Base-by-base conservation (phyloP, 1,140 invertebrate genomes). In the Onthophagus taurus region DNA sequence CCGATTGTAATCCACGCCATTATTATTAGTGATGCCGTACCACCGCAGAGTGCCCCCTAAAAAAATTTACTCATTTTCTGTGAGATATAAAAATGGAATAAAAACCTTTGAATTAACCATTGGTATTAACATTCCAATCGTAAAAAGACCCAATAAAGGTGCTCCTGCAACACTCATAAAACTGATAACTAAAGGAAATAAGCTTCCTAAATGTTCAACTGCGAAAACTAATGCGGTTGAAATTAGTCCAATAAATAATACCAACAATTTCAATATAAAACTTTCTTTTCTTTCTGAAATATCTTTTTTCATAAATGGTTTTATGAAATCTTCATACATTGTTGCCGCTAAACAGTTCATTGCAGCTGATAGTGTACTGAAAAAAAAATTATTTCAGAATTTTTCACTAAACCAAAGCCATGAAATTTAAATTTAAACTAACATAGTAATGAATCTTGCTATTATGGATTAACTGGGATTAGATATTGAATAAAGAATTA, bases 121-220 rank as follows among this genome's bases (percentile, higher is more conserved):
- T 1, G 87, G 86, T 35, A 87, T 78, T 54, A 87, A 85, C 73
- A 91, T 88, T 36, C 88, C 89, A 18, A 91, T 59, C 1, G 80
- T 80, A 59, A 91, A 91, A 3, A 90, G 62, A 2, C 85, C 88
- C 2, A 91, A 59, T 1, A 87, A 73, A 0, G 89, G 83, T 12
- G 87, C 89, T 2, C 83, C 83, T 1, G 89, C 80, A 49, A 89
- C 79, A 0, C 87, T 86, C 56, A 88, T 88, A 26, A 90, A 80
- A 1, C 82, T 85, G 0, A 89, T 58, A 0, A 85, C 83, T 1
- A 85, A 80, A 65, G 90, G 79, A 2, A 89, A 65, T 11, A 89
- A 75, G 4, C 83, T 77, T 7, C 66, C 67, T 26, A 69, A 31
- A 5, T 58, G 48, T 13, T 67, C 65, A 26, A 69, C 59, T 5